phyloP scores from a whole-genome alignment of 2,888 invertebrate genomes.

The Muschampia plurimacula region DNA sequence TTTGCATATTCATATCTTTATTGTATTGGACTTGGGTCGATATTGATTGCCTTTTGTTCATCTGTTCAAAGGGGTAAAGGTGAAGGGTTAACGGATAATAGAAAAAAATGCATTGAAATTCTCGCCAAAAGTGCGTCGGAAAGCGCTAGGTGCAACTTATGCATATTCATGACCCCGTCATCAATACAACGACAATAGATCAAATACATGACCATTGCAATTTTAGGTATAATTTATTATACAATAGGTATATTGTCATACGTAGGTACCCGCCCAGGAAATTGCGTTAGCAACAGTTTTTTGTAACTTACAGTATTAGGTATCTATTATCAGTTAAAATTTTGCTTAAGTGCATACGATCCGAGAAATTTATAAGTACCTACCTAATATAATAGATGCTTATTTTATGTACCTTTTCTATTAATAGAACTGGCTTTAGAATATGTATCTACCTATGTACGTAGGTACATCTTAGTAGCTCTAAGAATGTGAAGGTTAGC shows the following conservation, averaged over 20 bases:
- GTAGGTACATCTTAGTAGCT: too few relatives aligned
- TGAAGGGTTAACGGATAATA: slow-evolving; percentile 49
- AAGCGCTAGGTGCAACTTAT: slow-evolving; percentile 54
- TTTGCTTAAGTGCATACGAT: too few relatives aligned
- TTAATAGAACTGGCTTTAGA: too few relatives aligned
- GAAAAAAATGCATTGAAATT: slow-evolving; percentile 31
- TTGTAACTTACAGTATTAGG: too few relatives aligned
- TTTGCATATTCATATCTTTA: slow-evolving; percentile 79
- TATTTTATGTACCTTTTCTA: too few relatives aligned
- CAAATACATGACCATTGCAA: slow-evolving; percentile 37
- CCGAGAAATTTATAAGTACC: too few relatives aligned
- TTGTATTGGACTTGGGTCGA: slow-evolving; percentile 9
- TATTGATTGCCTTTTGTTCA: slow-evolving; percentile 20
- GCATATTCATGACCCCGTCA: slow-evolving; percentile 75
- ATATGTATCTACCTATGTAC: too few relatives aligned
- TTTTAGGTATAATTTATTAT: not conserved
- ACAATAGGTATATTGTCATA: not conserved
- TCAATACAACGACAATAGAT: slow-evolving; percentile 54
- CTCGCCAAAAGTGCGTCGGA: slow-evolving; percentile 8
- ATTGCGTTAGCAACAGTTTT: too few relatives aligned
- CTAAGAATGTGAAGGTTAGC: too few relatives aligned
- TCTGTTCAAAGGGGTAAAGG: slow-evolving; percentile 40
- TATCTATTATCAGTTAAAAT: too few relatives aligned
- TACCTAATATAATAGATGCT: too few relatives aligned
- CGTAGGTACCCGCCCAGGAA: not conserved